Conservation (phyloP, 2,113 vertebrate species). For the Porphyrio hochstetteri region DNA sequence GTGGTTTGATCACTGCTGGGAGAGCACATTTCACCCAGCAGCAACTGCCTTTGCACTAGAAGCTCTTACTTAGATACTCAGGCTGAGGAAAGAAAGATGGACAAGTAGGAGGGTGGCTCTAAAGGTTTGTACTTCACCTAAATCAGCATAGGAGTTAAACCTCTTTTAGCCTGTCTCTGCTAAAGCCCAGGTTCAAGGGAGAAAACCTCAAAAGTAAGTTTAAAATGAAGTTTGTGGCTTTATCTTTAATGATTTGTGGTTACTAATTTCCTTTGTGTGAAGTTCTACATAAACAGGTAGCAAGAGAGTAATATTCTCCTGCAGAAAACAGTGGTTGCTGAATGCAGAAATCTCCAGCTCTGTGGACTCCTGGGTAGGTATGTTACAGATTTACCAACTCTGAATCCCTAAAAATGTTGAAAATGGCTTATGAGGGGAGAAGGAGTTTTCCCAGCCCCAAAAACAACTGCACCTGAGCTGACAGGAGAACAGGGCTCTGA, state of each 20-base stretch:
- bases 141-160: neutral
- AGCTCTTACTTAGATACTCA: neutral
- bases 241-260: neutral
- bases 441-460: neutral
- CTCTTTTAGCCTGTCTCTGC: neutral
- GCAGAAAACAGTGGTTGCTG: rapidly evolving
- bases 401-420: neutral
- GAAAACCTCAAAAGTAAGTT: neutral
- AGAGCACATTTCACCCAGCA: neutral
- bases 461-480: neutral
- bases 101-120: neutral
- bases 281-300: neutral
- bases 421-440: neutral
- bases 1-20: neutral
- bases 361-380: neutral
- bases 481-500: neutral
- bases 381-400: neutral
- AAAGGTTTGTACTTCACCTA: neutral
- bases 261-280: neutral
- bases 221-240: neutral
- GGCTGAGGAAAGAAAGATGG: neutral
- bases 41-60: neutral
- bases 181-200: neutral
- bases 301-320: neutral
- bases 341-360: neutral